These are phyloP conservation scores for Panthera uncia DNA, from an alignment of 2,113 vertebrate genomes.

Conservation along the genomic window DNA sequence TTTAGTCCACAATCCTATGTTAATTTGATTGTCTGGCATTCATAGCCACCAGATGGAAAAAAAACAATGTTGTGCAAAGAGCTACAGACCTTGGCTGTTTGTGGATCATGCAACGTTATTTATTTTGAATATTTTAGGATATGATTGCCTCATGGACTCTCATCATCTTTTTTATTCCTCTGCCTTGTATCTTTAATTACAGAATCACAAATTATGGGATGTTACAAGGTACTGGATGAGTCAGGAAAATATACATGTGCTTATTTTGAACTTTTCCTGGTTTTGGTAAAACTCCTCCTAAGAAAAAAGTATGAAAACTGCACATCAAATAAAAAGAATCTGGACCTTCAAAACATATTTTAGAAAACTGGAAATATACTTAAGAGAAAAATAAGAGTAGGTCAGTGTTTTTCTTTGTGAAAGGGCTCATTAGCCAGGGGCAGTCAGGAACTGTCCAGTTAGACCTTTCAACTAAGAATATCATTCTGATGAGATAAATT, in stretches of 20 bases:
- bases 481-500: background rate
- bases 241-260: background rate
- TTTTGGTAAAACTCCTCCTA: background rate
- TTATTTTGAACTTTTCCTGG: background rate
- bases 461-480: background rate
- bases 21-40: background rate
- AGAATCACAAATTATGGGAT: background rate
- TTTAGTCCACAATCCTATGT: background rate
- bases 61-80: background rate
- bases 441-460: background rate
- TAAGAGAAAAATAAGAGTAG: background rate
- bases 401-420: background rate
- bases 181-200: background rate
- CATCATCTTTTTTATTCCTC: background rate
- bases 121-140: conserved; percentile 8
- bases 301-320: background rate
- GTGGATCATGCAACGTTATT: background rate
- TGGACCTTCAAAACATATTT: background rate
- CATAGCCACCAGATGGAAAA: background rate
- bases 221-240: background rate
- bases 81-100: background rate
- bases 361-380: background rate
- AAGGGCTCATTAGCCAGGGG: background rate
- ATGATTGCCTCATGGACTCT: background rate
- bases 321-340: background rate